Base-by-base conservation (phyloP, 1,140 invertebrate species). In the Apis mellifera region DNA sequence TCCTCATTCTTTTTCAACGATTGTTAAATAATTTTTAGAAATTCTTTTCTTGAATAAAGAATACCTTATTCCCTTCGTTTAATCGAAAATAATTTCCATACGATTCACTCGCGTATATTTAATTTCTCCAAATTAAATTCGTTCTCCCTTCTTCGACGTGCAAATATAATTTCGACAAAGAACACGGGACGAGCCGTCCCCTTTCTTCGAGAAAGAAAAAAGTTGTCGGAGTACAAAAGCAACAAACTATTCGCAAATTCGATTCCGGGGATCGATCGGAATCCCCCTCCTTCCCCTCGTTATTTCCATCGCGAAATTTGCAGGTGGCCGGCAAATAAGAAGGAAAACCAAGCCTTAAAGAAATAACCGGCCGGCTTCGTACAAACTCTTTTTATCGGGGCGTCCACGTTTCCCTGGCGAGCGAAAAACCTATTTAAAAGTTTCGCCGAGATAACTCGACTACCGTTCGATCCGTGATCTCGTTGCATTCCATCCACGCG, bases 361-460 rank as follows among this genome's bases (percentile, higher is more conserved):
- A 55, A 17, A 19, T 19, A 59, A 59, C 62, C 9, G 26, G 52
- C 50, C 15, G 52, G 62, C 72, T 81, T 52, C 52, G 72, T 68
- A 64, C 59, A 68, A 68, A 76, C 79, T 68, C 57, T 79, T 79
- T 62, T 75, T 75, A 42, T 59, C 71, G n/a, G n/a, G 42, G 11
- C 60, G 23, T 19, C 70, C 60, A 57, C 59, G 32, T 54, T n/a
- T 9, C 50, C 48, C 19, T 5, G n/a, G 59, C 21, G 23, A 65
- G 68, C 48, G 78, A 42, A 32, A 32, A 81, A 76, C 72, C 79
- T 81, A 75, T 81, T 81, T 81, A 81, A 81, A 42, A 81, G 54
- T 81, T 81, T 68, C 52, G 23, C 62, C 32, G 50, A 81, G 72
- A 76, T 81, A 81, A 81, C 62, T 42, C 48, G 1, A 2, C 26